Evolutionary conservation across 2,113 vertebrate genomes (phyloP), one percentile per base, ranked within the genome.

Genomic region (Tautogolabrus adspersus): DNA sequence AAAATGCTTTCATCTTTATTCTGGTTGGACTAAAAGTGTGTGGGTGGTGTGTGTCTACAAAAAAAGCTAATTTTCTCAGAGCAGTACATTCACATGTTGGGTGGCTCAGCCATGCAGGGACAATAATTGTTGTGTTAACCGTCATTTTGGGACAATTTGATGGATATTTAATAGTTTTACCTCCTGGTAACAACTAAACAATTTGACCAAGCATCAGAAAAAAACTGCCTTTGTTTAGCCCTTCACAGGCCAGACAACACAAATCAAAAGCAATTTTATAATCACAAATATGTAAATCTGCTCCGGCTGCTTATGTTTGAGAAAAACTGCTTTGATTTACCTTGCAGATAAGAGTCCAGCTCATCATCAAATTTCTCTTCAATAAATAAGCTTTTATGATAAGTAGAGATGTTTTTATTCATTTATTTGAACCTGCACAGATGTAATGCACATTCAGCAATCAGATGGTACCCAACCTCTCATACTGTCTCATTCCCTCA

Each of bases 381-480:
- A 69, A 30, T 62, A 30, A 26, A 72, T 51, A 6, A n/a, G 59
- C 44, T 74, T 83, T 71, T 61, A 58, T 81, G 55, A 49, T 56
- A 75, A 81, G 21, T 37, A 73, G 44, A 47, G 47, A 40, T 23
- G n/a, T 51, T 60, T 78, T 62, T 63, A 8, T 59, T 46, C 38
- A 44, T 69, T 70, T 3, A 42, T 13, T 56, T 58, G 37, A 38
- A 19, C 22, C 12, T 11, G 40, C 66, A 58, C 49, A 66, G 65
- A 47, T 80, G 72, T 77, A 69, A 84, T 87, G 85, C 87, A 78
- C 82, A 85, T 86, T 26, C 15, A 19, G 15, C 72, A 51, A 18
- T 67, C 49, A 72, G 72, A 66, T 46, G 61, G 26, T 10, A 60
- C 49, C 56, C 63, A 52, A 55, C 68, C 64, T 65, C 75, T 56